Evolutionary conservation across 2,797 vertebrate species (phyloP), one percentile per base, ranked within the genome.

Genomic region (Poecilia wingei): DNA sequence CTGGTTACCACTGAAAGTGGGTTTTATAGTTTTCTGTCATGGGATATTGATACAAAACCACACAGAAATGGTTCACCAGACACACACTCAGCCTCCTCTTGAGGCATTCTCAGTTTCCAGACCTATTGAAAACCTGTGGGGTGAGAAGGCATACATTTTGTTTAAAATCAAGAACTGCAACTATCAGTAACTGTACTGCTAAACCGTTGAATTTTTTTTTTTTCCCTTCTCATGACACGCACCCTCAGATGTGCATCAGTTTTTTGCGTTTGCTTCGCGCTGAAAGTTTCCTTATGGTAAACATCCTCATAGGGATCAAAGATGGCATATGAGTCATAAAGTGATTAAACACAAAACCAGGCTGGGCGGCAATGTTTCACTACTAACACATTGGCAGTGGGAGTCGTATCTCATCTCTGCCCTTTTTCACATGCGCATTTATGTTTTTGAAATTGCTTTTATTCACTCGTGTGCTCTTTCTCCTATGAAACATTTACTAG

Each of bases 271-370:
- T 66, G 22, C 66, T 69, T 69, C 25, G 12, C 61, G 4, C 53
- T 28, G 2, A 45, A 51, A 73, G 47, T 31, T 18, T 82, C 71
- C 71, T 81, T 73, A 68, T 13, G 6, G 74, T 36, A 49, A 64
- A 33, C 51, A 18, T 43, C 0, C 46, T 49, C 71, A 75, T 6
- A 53, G 74, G 18, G 74, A 76, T 87, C 74, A 78, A 81, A 57
- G 74, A 3, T 86, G 33, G 20, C 77, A 78, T 78, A 73, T 85
- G 86, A 91, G 72, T 90, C 79, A 79, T 4, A 20, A 9, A 22
- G 28, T 47, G 84, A 87, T 78, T 71, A 76, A 66, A 78, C 70
- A 36, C 74, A 61, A 66, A 39, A 74, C n/a, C 43, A 49, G 55
- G 36, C 76, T 6, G 66, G 51, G 55, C 22, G 75, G 61, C 46